Evolutionary conservation across 2,113 vertebrate genomes (phyloP), one percentile per base, ranked within the genome.

Genomic region (Gorsachius goisagi): DNA sequence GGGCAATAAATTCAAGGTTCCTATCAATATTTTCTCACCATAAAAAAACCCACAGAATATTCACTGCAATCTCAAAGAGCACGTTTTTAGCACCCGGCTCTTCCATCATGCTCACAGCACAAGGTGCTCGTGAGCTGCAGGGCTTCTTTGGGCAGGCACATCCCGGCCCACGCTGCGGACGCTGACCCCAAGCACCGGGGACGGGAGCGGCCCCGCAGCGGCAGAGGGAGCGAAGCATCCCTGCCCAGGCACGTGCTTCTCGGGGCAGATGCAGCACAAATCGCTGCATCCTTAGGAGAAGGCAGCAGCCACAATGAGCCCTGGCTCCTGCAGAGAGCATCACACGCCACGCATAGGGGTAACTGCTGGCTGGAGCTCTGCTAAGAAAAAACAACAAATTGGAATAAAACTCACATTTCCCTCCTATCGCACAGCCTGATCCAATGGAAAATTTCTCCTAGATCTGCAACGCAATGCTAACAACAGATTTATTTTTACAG

Each of bases 371-470:
- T 74, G 83, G 56, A 69, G 55, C 63, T 64, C 55, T 66, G 59
- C 63, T 89, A 60, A 89, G 83, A 85, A 75, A 58, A 72, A 92
- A 55, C 19, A 24, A 33, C n/a, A 52, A 83, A 69, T 9, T 5
- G 17, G 50, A 84, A 80, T 26, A 39, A 86, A 94, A 35, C 41
- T 26, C 1, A 0, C 32, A 2, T 71, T 78, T 52, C 83, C 60
- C 45, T 90, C 86, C 80, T 56, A 37, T 35, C 27, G 27, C 6
- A 4, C 72, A 69, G 45, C 50, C 35, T 5, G 68, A 92, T 53
- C 64, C 76, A 71, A n/a, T 84, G 76, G 91, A 95, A 94, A 94
- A 81, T 91, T 94, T 87, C 64, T 45, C 55, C 47, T 5, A 3
- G 76, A 89, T 77, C 89, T 50, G 76, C 91, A 89, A 66, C 0